phyloP scores from a whole-genome alignment of 2,113 vertebrate genomes.

The Alaudala cheleensis region DNA sequence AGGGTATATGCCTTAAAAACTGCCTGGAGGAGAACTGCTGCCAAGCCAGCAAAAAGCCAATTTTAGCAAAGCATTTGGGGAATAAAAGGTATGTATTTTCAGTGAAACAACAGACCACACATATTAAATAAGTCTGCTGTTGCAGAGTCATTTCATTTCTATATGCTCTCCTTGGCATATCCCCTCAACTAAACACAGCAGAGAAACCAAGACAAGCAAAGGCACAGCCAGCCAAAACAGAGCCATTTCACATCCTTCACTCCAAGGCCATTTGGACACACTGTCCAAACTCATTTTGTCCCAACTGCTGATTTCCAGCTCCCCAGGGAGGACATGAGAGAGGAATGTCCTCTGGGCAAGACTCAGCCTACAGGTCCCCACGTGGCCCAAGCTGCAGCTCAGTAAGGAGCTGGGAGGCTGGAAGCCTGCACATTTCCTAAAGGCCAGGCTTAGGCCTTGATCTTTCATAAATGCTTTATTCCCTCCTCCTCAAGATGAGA shows the following conservation, averaged over 20 bases:
- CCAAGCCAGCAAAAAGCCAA: background rate
- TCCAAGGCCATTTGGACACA: background rate
- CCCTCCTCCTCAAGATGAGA: background rate
- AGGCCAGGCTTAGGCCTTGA: background rate
- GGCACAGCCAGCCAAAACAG: background rate
- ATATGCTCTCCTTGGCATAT: background rate
- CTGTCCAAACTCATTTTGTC: background rate
- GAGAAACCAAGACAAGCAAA: background rate
- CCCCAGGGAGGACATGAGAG: background rate
- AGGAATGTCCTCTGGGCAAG: background rate
- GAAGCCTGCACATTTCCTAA: background rate
- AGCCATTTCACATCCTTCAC: background rate
- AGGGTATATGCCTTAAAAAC: background rate
- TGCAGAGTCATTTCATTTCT: background rate
- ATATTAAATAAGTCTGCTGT: background rate
- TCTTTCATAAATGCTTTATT: background rate
- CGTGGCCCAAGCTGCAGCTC: fast-evolving
- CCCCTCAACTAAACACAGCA: background rate
- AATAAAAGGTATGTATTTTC: background rate
- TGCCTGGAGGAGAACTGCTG: fast-evolving
- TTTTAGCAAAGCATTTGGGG: background rate
- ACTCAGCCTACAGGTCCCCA: background rate
- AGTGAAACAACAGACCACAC: background rate
- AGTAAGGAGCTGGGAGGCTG: background rate
- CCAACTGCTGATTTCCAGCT: background rate